phyloP scores from a whole-genome alignment of 2,888 invertebrate genomes.

The Athalia cordata region DNA sequence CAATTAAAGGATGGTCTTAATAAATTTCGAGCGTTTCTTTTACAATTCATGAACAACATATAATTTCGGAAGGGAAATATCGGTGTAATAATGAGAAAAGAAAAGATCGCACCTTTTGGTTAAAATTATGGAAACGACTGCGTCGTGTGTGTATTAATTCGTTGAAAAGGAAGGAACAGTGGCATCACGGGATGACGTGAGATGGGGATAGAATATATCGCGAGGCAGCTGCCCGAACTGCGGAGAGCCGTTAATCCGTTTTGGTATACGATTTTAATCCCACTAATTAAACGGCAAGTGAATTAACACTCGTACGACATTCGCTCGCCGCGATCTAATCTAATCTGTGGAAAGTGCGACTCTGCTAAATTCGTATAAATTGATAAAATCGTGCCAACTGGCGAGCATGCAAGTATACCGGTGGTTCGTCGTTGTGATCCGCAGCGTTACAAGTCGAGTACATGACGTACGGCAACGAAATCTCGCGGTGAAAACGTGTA shows the following conservation, averaged over 20 bases:
- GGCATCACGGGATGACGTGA: not conserved
- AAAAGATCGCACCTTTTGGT: slow-evolving; percentile 25
- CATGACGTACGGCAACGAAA: no score
- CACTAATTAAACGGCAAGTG: slow-evolving; percentile 28
- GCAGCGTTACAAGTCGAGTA: no score
- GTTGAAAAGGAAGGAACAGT: slow-evolving; percentile 15
- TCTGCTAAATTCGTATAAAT: slow-evolving; percentile 20
- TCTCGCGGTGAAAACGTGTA: slow-evolving; percentile 56
- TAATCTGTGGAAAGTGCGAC: not conserved
- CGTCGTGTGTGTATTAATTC: slow-evolving; percentile 40
- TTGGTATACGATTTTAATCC: slow-evolving; percentile 5
- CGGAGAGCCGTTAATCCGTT: not conserved
- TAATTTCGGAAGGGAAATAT: not conserved
- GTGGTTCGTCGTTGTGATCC: no score
- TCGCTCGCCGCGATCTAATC: slow-evolving; percentile 19
- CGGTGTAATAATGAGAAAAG: not conserved
- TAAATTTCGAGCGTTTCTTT: no score
- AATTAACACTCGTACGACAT: slow-evolving; percentile 37
- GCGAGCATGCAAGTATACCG: no score
- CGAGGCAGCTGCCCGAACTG: slow-evolving; percentile 22
- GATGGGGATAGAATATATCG: not conserved
- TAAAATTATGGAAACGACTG: slow-evolving; percentile 36
- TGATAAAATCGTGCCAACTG: slow-evolving; percentile 15
- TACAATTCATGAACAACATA: not conserved
- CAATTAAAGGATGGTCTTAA: slow-evolving; percentile 15